A percentile compares a stretch with the other conserved stretches of the same genome.
phyloP scores from a whole-genome alignment of 1,140 invertebrate species.

The Bombus turneri region DNA sequence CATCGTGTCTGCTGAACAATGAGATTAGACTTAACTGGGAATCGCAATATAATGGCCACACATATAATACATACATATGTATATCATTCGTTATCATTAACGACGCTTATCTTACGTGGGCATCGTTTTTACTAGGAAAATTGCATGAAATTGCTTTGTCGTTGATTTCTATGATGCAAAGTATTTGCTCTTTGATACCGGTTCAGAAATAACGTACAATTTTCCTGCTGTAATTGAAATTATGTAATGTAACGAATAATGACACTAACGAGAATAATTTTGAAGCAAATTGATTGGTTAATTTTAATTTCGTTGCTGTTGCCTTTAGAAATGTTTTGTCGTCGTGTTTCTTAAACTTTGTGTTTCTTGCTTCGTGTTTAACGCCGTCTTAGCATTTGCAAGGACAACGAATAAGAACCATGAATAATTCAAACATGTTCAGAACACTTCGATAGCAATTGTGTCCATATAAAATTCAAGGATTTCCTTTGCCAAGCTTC shows the following conservation, averaged over 20 bases:
- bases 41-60: background rate
- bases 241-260: background rate
- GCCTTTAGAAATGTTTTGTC: too few species aligned
- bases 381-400: too few species aligned
- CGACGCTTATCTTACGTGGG: background rate
- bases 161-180: background rate
- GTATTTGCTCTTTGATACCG: too few species aligned
- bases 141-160: background rate
- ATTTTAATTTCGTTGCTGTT: too few species aligned
- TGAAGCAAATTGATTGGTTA: background rate
- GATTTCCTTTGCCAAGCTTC: too few species aligned
- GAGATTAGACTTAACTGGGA: background rate
- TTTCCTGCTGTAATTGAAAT: background rate
- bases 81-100: background rate
- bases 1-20: background rate
- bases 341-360: too few species aligned
- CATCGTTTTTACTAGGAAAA: conserved; percentile 10
- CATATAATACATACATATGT: background rate
- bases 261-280: background rate
- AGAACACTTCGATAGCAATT: too few species aligned
- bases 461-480: too few species aligned
- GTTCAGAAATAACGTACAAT: background rate
- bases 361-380: too few species aligned
- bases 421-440: too few species aligned
- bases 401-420: too few species aligned